Evolutionary conservation across 2,888 invertebrate species (phyloP).

Genomic region (Syrphus vitripennis): DNA sequence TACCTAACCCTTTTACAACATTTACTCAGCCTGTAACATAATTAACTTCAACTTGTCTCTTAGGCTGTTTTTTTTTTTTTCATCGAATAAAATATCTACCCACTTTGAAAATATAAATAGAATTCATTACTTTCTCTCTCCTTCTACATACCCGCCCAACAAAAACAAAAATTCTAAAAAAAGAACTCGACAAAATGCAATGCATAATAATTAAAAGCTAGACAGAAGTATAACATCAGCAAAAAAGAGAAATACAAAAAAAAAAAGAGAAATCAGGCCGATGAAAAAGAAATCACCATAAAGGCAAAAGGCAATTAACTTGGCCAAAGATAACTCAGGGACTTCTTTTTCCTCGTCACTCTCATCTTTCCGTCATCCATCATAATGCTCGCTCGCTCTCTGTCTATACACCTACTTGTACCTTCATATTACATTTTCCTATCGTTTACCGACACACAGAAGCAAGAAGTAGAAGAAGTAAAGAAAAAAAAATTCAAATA

Average conservation of each 20-base stretch:
- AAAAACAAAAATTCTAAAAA: background rate
- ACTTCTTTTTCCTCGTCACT: constrained; percentile 4
- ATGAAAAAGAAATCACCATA: background rate
- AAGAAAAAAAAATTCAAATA: constrained; percentile 39
- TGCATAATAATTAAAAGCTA: constrained; percentile 10
- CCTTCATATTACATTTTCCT: background rate
- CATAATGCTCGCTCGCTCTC: background rate
- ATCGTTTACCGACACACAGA: background rate
- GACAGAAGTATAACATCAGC: background rate
- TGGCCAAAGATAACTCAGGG: constrained; percentile 27
- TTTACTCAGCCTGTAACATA: background rate
- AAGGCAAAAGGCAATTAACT: constrained; percentile 58
- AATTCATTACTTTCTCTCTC: background rate
- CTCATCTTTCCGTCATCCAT: constrained; percentile 6
- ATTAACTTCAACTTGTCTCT: background rate
- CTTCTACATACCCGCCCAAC: background rate
- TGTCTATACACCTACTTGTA: background rate
- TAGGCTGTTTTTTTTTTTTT: background rate
- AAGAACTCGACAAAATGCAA: background rate
- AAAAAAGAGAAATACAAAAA: background rate
- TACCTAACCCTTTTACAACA: background rate
- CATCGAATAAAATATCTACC: background rate
- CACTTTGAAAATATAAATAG: background rate
- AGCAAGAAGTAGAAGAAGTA: background rate
- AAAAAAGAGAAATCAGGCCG: background rate